Conservation (phyloP, 2,888 invertebrate genomes). For the Xestia sexstrigata region DNA sequence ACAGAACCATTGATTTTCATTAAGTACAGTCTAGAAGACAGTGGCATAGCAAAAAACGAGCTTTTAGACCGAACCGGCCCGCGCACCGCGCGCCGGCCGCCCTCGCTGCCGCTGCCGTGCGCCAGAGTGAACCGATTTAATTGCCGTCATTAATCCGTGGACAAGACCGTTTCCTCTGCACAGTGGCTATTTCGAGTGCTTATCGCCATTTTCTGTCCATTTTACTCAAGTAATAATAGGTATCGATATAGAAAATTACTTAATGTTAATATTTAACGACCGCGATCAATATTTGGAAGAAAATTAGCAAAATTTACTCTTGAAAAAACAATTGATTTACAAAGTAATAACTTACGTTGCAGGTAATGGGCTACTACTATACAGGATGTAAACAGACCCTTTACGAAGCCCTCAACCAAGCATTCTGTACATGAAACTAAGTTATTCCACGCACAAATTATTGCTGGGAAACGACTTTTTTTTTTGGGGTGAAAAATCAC, state of each 20-base stretch:
- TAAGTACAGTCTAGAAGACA: slow-evolving; percentile 53
- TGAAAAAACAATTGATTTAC: slow-evolving; percentile 7
- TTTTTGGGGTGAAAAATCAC: no score
- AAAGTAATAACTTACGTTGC: neutral
- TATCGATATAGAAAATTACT: slow-evolving; percentile 41
- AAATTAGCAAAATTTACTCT: slow-evolving; percentile 1
- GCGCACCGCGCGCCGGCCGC: slow-evolving; percentile 52
- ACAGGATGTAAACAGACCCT: no score
- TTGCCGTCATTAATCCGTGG: slow-evolving; percentile 82
- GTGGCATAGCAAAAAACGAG: slow-evolving; percentile 60
- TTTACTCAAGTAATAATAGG: slow-evolving; percentile 58
- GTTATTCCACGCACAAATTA: no score
- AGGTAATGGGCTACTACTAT: no score
- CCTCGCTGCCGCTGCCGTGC: slow-evolving; percentile 12
- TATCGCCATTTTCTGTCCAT: slow-evolving; percentile 66
- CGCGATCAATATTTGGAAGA: slow-evolving; percentile 19
- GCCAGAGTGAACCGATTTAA: slow-evolving; percentile 81
- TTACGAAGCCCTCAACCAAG: no score
- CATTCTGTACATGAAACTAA: no score
- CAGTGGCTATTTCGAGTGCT: slow-evolving; percentile 64
- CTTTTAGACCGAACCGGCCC: slow-evolving; percentile 51
- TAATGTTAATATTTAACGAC: slow-evolving; percentile 27
- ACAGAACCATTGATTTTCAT: slow-evolving; percentile 63
- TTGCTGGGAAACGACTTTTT: no score
- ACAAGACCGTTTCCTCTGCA: slow-evolving; percentile 74